A percentile compares a stretch with the other conserved stretches of the same genome.
Evolutionary conservation across 2,888 invertebrate species (phyloP).

Genomic region (Rhingia rostrata): DNA sequence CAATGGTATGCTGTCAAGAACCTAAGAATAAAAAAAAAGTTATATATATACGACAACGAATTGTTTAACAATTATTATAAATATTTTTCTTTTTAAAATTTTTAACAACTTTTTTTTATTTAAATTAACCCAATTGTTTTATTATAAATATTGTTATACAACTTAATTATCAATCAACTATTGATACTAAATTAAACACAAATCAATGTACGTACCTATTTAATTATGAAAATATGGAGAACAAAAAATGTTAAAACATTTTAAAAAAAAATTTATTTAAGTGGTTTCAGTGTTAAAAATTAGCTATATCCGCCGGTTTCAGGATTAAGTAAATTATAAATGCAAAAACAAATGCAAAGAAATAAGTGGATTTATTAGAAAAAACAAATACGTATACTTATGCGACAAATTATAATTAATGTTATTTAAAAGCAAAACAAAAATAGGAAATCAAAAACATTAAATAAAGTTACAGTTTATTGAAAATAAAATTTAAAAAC

Average conservation of each 20-base stretch:
- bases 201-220: conserved; percentile 57
- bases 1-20: conserved; percentile 88
- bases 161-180: conserved; percentile 14
- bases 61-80: conserved; percentile 28
- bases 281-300: conserved; percentile 64
- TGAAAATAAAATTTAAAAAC: too few relatives aligned
- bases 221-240: conserved; percentile 10
- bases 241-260: background rate
- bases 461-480: too few relatives aligned
- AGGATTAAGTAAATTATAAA: conserved; percentile 59
- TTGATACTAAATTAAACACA: conserved; percentile 27
- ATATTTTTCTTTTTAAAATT: conserved; percentile 27
- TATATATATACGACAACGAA: conserved; percentile 12
- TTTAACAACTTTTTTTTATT: conserved; percentile 31
- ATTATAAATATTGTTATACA: conserved; percentile 9
- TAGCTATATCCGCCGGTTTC: conserved; percentile 55
- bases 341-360: conserved; percentile 27
- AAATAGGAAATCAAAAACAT: too few relatives aligned
- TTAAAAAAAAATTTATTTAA: conserved; percentile 22
- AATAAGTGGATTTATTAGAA: background rate
- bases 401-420: background rate
- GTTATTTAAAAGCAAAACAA: background rate
- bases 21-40: conserved; percentile 51
- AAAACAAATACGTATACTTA: background rate
- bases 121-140: conserved; percentile 13